Percentiles rank a stretch among this genome's conserved stretches.
Evolutionary conservation across 2,888 invertebrate genomes (phyloP).

Genomic region (Calliopum simillimum): DNA sequence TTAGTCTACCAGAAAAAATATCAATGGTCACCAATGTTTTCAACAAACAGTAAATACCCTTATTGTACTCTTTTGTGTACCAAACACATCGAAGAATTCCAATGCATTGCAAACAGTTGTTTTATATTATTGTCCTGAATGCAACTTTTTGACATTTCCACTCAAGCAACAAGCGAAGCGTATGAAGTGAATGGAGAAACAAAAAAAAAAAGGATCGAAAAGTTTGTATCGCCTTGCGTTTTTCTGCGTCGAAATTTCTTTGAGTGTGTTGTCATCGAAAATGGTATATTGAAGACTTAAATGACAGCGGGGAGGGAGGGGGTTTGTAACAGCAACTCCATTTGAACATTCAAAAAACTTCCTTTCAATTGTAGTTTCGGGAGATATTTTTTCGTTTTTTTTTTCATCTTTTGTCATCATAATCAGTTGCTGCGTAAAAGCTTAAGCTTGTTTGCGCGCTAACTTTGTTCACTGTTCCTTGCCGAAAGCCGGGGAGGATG

Average conservation of each 20-base stretch:
- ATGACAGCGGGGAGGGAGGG: too few species aligned
- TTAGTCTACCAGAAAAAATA: too few species aligned
- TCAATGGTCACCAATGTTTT: too few species aligned
- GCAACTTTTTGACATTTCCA: constrained; percentile 9
- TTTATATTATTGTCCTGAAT: not conserved
- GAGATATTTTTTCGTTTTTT: too few species aligned
- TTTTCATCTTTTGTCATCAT: not conserved
- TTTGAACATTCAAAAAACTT: not conserved
- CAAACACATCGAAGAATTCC: not conserved
- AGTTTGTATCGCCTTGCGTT: not conserved
- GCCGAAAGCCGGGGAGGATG: not conserved
- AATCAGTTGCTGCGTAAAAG: constrained; percentile 28
- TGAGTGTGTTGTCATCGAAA: not conserved
- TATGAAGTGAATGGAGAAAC: not conserved
- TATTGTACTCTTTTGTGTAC: too few species aligned
- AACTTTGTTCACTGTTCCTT: constrained; percentile 2
- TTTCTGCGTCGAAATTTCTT: not conserved
- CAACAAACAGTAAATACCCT: too few species aligned
- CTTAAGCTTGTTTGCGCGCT: constrained; percentile 16
- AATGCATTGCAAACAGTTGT: not conserved
- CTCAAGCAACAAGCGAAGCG: not conserved
- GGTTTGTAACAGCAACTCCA: too few species aligned
- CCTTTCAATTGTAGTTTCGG: constrained; percentile 9
- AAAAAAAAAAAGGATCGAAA: not conserved
- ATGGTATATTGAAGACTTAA: too few species aligned